Conservation (phyloP, 2,888 invertebrate genomes). For the Zootermopsis nevadensis region DNA sequence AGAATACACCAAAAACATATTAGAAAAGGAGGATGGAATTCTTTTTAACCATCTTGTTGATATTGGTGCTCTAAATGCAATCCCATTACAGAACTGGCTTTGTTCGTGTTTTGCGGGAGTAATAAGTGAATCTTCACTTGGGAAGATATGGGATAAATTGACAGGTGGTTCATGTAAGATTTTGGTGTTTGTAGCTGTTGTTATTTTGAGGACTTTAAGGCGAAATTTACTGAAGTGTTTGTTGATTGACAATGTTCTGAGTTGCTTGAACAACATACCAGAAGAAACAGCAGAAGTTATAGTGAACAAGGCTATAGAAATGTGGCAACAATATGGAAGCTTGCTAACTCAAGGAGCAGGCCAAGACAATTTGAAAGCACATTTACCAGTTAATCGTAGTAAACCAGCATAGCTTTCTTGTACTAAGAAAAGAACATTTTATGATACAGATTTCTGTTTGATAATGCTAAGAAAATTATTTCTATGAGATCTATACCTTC, state of each 20-base stretch:
- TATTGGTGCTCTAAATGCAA: conserved; percentile 70
- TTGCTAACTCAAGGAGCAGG: conserved; percentile 54
- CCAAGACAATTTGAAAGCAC: conserved; percentile 43
- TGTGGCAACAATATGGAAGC: conserved; percentile 86
- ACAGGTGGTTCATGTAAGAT: conserved; percentile 87
- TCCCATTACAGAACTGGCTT: conserved; percentile 84
- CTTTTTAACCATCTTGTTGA: conserved; percentile 75
- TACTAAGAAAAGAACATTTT: too few species aligned
- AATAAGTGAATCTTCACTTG: conserved; percentile 80
- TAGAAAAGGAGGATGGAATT: conserved; percentile 82
- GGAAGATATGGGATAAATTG: conserved; percentile 89
- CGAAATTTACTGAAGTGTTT: conserved; percentile 74
- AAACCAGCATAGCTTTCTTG: background rate
- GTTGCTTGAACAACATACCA: conserved; percentile 68
- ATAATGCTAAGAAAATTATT: too few species aligned
- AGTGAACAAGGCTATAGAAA: conserved; percentile 86
- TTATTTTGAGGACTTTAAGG: conserved; percentile 77
- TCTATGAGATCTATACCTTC: too few species aligned
- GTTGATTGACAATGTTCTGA: conserved; percentile 70
- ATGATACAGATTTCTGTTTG: too few species aligned
- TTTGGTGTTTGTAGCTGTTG: conserved; percentile 81
- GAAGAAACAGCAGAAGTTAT: conserved; percentile 85
- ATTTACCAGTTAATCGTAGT: conserved; percentile 36
- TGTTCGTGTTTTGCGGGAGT: conserved; percentile 85
- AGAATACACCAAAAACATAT: conserved; percentile 73